These are phyloP conservation scores for Drosophila nr. fundita DNA, from an alignment of 2,888 invertebrate genomes.

Conservation along the genomic window DNA sequence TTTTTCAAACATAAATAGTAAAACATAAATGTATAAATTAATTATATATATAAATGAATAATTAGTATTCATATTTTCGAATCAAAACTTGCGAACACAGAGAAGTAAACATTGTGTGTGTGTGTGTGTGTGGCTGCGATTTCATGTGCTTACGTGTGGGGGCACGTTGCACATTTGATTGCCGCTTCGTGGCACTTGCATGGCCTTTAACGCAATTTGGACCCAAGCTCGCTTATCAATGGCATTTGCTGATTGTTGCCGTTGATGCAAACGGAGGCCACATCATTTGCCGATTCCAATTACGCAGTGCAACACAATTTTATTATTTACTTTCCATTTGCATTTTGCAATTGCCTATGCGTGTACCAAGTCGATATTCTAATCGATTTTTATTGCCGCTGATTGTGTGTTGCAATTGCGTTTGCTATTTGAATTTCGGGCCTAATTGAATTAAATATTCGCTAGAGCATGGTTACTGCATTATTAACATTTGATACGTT, in stretches of 20 bases:
- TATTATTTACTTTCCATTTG: conserved; percentile 66
- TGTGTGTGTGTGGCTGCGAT: background rate
- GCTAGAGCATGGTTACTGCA: background rate
- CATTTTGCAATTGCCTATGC: conserved; percentile 60
- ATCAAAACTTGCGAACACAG: conserved; percentile 16
- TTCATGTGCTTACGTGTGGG: conserved; percentile 3
- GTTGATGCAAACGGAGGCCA: conserved; percentile 50
- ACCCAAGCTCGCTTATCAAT: conserved; percentile 45
- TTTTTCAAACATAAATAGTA: background rate
- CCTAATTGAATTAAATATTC: conserved; percentile 38
- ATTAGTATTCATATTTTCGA: conserved; percentile 5
- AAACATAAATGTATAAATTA: background rate
- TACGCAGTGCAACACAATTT: conserved; percentile 44
- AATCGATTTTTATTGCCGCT: conserved; percentile 48
- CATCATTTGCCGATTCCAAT: conserved; percentile 61
- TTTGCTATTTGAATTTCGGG: conserved; percentile 2
- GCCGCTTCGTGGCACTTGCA: conserved; percentile 43
- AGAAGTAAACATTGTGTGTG: background rate
- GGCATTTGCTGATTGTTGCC: conserved; percentile 68
- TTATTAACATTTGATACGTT: background rate
- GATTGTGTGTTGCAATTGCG: conserved; percentile 46
- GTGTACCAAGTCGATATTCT: conserved; percentile 7
- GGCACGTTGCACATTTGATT: conserved; percentile 47
- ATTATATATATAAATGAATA: background rate
- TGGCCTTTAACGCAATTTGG: conserved; percentile 63